Evolutionary conservation across 2,888 invertebrate species (phyloP).

Genomic region (Troglohyphantes excavatus): DNA sequence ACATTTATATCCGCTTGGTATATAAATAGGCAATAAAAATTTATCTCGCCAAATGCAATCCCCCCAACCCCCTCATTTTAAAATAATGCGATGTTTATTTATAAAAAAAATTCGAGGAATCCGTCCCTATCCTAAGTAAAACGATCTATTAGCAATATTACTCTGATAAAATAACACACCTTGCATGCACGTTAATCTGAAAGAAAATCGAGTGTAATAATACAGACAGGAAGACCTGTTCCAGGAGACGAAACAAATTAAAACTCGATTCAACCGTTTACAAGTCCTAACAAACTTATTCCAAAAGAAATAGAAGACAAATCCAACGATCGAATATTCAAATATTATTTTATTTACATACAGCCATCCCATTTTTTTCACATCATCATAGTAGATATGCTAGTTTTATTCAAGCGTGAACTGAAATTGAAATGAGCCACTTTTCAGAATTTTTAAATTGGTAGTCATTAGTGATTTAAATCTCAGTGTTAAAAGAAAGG

Average conservation of each 20-base stretch:
- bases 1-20: no score
- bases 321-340: not conserved
- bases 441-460: no score
- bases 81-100: not conserved
- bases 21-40: no score
- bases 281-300: not conserved
- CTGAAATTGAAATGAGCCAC: no score
- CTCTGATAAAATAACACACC: not conserved
- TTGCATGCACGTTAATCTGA: not conserved
- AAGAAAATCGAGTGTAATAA: not conserved
- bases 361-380: no score
- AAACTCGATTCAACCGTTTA: not conserved
- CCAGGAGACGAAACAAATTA: not conserved
- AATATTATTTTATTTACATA: not conserved
- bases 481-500: no score
- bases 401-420: no score
- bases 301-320: not conserved
- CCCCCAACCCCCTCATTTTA: not conserved
- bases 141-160: not conserved
- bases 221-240: not conserved
- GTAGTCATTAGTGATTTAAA: no score
- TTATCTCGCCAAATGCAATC: no score
- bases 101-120: not conserved
- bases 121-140: not conserved
- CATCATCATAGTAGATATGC: no score